These are phyloP conservation scores for Cerastis leucographa DNA, from an alignment of 2,888 invertebrate genomes.

Conservation along the genomic window DNA sequence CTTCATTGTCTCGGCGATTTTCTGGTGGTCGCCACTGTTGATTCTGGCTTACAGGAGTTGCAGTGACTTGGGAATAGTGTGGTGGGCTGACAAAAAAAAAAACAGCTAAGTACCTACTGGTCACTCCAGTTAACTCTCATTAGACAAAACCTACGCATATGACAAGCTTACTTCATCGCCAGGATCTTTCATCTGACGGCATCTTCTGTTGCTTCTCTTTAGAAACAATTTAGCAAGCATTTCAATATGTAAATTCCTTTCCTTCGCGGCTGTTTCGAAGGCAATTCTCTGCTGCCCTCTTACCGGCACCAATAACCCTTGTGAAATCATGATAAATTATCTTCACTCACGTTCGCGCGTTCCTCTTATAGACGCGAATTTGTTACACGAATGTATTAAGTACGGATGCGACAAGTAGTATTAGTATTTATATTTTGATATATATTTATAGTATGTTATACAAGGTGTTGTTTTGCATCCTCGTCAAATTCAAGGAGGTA, in stretches of 20 bases:
- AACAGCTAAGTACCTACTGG: slow-evolving; percentile 9
- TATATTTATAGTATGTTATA: too few relatives aligned
- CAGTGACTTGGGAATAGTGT: too few relatives aligned
- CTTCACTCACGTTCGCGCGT: slow-evolving; percentile 85
- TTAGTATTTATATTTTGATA: too few relatives aligned
- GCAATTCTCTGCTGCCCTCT: slow-evolving; percentile 81
- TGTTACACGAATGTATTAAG: slow-evolving; percentile 52
- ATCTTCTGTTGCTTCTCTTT: slow-evolving; percentile 65
- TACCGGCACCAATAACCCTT: slow-evolving; percentile 86
- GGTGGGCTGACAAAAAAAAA: too few relatives aligned
- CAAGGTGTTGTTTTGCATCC: too few relatives aligned
- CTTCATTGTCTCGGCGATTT: too few relatives aligned
- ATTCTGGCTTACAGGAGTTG: too few relatives aligned
- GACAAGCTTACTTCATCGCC: slow-evolving; percentile 54
- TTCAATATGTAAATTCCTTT: slow-evolving; percentile 85
- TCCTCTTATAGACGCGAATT: slow-evolving; percentile 78
- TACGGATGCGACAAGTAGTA: slow-evolving; percentile 71
- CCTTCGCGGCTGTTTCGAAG: slow-evolving; percentile 73
- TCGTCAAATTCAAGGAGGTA: too few relatives aligned
- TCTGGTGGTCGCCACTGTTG: too few relatives aligned
- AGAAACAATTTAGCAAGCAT: slow-evolving; percentile 82
- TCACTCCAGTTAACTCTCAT: slow-evolving; percentile 49
- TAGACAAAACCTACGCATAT: slow-evolving; percentile 50
- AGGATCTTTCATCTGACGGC: slow-evolving; percentile 49
- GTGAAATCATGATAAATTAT: slow-evolving; percentile 90